A percentile compares a stretch with the other conserved stretches of the same genome.
phyloP scores from a whole-genome alignment of 2,113 vertebrate genomes.

The Nothobranchius kuhntae region DNA sequence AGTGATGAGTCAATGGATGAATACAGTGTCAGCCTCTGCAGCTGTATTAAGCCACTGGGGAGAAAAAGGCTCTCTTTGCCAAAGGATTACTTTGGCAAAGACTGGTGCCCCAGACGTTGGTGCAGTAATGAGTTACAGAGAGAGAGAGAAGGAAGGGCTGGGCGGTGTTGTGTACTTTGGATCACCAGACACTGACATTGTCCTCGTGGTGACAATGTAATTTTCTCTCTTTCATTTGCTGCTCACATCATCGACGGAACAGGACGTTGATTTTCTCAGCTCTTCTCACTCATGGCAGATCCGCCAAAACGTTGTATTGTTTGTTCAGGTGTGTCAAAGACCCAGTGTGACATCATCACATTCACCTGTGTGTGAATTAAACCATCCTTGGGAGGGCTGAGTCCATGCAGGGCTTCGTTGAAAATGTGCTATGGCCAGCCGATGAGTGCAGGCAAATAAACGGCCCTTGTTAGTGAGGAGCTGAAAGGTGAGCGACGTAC shows the following conservation, averaged over 20 bases:
- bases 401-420: slow-evolving; percentile 30
- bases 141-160: slow-evolving; percentile 11
- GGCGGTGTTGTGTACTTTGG: slow-evolving; percentile 62
- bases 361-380: slow-evolving; percentile 63
- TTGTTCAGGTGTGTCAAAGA: slow-evolving; percentile 63
- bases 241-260: slow-evolving; percentile 15
- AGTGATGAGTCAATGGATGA: slow-evolving; percentile 60
- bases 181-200: slow-evolving; percentile 66
- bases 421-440: slow-evolving; percentile 24
- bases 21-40: slow-evolving; percentile 68
- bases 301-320: slow-evolving; percentile 41
- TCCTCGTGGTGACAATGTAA: slow-evolving; percentile 46
- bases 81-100: slow-evolving; percentile 73
- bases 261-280: slow-evolving; percentile 24
- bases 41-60: slow-evolving; percentile 62
- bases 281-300: slow-evolving; percentile 25
- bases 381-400: slow-evolving; percentile 41
- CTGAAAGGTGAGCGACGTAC: slow-evolving; percentile 56
- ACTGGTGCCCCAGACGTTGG: slow-evolving; percentile 58
- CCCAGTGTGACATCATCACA: slow-evolving; percentile 65
- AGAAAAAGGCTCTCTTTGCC: slow-evolving; percentile 51
- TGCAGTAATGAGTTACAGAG: slow-evolving; percentile 57
- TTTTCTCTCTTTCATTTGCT: slow-evolving; percentile 31
- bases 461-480: slow-evolving; percentile 39
- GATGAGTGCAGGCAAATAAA: slow-evolving; percentile 23